A percentile compares a stretch with the other conserved stretches of the same genome.
These are phyloP conservation scores for Galleria mellonella DNA, from an alignment of 1,140 invertebrate species.

Conservation along the genomic window DNA sequence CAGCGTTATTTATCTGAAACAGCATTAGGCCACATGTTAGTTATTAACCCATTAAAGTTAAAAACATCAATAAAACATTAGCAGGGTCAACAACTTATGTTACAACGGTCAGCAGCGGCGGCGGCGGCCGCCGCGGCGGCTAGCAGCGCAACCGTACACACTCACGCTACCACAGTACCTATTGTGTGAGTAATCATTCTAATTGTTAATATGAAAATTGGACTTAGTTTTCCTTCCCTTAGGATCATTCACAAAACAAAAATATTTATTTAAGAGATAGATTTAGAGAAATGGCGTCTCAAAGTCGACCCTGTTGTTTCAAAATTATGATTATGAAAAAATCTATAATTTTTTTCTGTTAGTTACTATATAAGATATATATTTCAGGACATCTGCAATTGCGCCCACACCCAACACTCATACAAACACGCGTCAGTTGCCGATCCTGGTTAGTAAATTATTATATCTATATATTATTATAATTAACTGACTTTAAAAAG, in stretches of 20 bases:
- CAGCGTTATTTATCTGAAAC: too few relatives aligned
- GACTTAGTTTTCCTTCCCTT: too few relatives aligned
- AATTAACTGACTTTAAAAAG: too few relatives aligned
- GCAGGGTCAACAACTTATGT: constrained; percentile 45
- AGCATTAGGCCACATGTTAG: too few relatives aligned
- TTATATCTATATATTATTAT: not conserved
- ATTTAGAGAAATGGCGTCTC: too few relatives aligned
- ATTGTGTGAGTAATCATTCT: constrained; percentile 45
- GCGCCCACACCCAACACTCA: constrained; percentile 42
- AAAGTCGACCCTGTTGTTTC: too few relatives aligned
- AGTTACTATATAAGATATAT: not conserved
- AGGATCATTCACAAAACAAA: too few relatives aligned
- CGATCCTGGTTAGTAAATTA: constrained; percentile 43
- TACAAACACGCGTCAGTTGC: constrained; percentile 40
- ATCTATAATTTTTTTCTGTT: too few relatives aligned
- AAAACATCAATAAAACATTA: not conserved
- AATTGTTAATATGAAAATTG: too few relatives aligned
- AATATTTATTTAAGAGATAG: too few relatives aligned
- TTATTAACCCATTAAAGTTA: constrained; percentile 3
- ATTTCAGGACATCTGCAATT: constrained; percentile 47
- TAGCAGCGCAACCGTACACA: constrained; percentile 43
- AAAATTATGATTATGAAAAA: too few relatives aligned
- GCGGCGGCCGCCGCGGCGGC: constrained; percentile 25
- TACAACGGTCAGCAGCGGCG: constrained; percentile 44
- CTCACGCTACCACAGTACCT: constrained; percentile 50